phyloP scores from a whole-genome alignment of 2,888 invertebrate genomes.

The Sphinx pinastri region DNA sequence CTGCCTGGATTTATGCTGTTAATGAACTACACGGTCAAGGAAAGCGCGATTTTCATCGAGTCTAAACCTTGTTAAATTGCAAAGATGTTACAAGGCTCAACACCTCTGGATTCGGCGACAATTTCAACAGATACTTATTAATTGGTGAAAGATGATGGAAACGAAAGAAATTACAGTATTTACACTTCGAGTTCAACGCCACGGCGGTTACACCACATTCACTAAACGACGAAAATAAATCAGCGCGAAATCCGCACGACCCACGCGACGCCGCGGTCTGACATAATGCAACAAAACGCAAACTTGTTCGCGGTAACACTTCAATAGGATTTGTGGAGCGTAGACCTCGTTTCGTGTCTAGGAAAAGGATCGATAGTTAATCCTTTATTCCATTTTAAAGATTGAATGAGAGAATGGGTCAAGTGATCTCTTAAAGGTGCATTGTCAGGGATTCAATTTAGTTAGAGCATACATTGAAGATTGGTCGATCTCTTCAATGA shows the following conservation, averaged over 20 bases:
- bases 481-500: too few relatives aligned
- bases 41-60: too few relatives aligned
- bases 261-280: slow-evolving; percentile 24
- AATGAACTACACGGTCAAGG: too few relatives aligned
- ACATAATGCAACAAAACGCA: slow-evolving; percentile 24
- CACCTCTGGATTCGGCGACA: too few relatives aligned
- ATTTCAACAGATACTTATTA: not conserved
- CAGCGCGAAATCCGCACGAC: slow-evolving; percentile 15
- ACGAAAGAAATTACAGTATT: not conserved
- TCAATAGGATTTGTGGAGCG: not conserved
- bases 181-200: slow-evolving; percentile 22
- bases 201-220: slow-evolving; percentile 16
- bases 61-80: too few relatives aligned
- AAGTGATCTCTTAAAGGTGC: not conserved
- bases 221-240: slow-evolving; percentile 25
- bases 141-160: slow-evolving; percentile 2
- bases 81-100: too few relatives aligned
- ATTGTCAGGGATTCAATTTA: too few relatives aligned
- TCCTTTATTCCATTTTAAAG: not conserved
- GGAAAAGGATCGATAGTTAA: not conserved
- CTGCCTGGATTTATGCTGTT: too few relatives aligned
- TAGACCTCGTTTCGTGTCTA: too few relatives aligned
- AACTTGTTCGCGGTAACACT: not conserved
- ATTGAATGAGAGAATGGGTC: not conserved
- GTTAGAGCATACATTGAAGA: too few relatives aligned